Base-by-base conservation (phyloP, 2,888 invertebrate genomes). In the Meteorus cinctellus region DNA sequence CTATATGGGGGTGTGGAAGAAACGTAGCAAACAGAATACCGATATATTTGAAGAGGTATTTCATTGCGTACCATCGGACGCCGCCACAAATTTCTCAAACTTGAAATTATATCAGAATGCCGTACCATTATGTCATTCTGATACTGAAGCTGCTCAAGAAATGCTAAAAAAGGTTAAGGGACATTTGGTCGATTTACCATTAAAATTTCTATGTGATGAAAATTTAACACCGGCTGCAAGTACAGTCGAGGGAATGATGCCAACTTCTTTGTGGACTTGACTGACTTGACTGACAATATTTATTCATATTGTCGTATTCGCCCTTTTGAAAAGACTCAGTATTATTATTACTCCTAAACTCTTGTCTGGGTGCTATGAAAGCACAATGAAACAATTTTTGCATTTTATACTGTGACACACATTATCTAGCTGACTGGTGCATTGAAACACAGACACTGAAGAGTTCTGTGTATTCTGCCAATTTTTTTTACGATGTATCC, bases 41-140 rank as follows among this genome's bases (percentile, higher is more conserved):
- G 93, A 94, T 79, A 93, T 97, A 67, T 99, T 95, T 90, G 98
- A 98, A 86, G 94, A 96, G 91, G 94, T 98, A 0, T 99, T 99
- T 91, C 95, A 95, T 84, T 96, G 96, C 80, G 93, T 98, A 84
- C 98, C 99, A 6, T 95, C 95, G 0, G 95, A 99, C 90, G 91
- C 91, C 79, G 94, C 97, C 0, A 93, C 94, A 82, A 93, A 93
- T 4, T 98, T 98, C 89, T 92, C 93, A 0, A 93, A 94, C 81
- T 91, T 98, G 60, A 94, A 93, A 86, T 93, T 92, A 63, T 96
- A 95, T 89, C 95, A 96, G 86, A 93, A 94, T 75, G 93, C 95
- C 78, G 88, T 92, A 78, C 93, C 95, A 0, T 89, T 98, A 14
- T 94, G 94, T 89, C 92, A 93, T 76, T 92, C 92, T 0, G 94